phyloP scores from a whole-genome alignment of 2,113 vertebrate genomes.

The Scomber scombrus region DNA sequence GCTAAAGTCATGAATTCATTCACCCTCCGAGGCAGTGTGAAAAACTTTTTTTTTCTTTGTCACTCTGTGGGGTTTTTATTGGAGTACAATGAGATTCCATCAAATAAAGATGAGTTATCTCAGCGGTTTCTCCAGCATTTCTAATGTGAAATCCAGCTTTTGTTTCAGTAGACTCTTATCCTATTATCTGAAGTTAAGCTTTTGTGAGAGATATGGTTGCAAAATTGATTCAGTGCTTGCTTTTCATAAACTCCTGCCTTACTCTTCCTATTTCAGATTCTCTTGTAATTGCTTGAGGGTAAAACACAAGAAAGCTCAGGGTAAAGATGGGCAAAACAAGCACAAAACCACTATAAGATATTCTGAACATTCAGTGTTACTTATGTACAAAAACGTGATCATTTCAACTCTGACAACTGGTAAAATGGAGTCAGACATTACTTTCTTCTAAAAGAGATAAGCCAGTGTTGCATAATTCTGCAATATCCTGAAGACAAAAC shows the following conservation, averaged over 20 bases:
- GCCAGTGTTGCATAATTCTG: constrained; percentile 4
- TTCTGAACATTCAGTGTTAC: neutral
- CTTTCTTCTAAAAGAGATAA: constrained; percentile 19
- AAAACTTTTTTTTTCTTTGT: constrained; percentile 31
- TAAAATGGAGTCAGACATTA: neutral
- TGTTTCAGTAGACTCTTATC: constrained; percentile 26
- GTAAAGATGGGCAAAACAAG: neutral
- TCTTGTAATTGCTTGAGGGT: neutral
- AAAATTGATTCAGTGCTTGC: constrained; percentile 20
- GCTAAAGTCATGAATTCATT: constrained; percentile 25
- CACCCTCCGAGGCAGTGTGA: constrained; percentile 4
- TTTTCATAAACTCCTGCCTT: neutral
- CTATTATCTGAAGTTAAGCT: constrained; percentile 16
- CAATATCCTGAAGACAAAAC: constrained; percentile 9
- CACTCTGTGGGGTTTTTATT: constrained; percentile 25
- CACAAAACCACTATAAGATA: neutral
- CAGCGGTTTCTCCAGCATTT: constrained; percentile 22
- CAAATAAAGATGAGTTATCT: constrained; percentile 50
- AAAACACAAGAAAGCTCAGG: neutral
- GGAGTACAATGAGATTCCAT: constrained; percentile 31
- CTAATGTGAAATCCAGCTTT: constrained; percentile 43
- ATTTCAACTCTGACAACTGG: constrained; percentile 5
- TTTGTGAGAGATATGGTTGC: constrained; percentile 22
- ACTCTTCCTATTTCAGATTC: neutral
- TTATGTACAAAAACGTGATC: neutral